Evolutionary conservation across 1,140 invertebrate species (phyloP).

Genomic region (Drosophila bocqueti): DNA sequence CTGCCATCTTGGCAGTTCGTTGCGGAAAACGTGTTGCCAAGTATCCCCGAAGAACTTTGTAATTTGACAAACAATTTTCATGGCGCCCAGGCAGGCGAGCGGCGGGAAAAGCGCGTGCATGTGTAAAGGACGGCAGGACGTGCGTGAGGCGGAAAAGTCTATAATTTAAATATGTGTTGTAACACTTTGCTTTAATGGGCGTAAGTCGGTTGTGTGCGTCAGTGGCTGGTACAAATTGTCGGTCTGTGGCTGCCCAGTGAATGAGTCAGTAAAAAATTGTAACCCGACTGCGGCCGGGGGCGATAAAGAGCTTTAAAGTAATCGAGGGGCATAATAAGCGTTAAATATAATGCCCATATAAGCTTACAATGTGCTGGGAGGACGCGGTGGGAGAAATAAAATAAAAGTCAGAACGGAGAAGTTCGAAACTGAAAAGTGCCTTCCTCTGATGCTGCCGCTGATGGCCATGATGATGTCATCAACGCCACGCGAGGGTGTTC

Average conservation of each 20-base stretch:
- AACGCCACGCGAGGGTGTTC: constrained; percentile 45
- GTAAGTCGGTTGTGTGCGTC: constrained; percentile 32
- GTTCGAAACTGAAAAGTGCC: constrained; percentile 49
- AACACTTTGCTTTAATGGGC: constrained; percentile 63
- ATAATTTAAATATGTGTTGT: constrained; percentile 61
- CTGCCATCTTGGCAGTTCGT: constrained; percentile 2
- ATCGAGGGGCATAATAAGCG: constrained; percentile 61
- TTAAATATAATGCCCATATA: constrained; percentile 65
- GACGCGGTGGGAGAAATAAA: constrained; percentile 16
- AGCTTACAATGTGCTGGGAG: constrained; percentile 30
- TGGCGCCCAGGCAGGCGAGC: constrained; percentile 18
- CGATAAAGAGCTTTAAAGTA: constrained; percentile 65
- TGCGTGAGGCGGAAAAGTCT: constrained; percentile 50
- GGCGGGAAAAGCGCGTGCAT: constrained; percentile 43
- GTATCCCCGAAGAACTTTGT: constrained; percentile 30
- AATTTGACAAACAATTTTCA: constrained; percentile 45
- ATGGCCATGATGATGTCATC: constrained; percentile 61
- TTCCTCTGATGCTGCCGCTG: constrained; percentile 47
- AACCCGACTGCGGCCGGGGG: constrained; percentile 21
- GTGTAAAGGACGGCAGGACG: constrained; percentile 15
- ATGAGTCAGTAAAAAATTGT: constrained; percentile 44
- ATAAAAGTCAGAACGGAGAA: constrained; percentile 34
- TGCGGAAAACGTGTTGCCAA: constrained; percentile 19
- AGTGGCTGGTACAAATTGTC: constrained; percentile 38
- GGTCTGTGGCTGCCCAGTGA: constrained; percentile 23